Evolutionary conservation across 2,888 invertebrate species (phyloP).

Genomic region (Drosophila neoperkinsi): DNA sequence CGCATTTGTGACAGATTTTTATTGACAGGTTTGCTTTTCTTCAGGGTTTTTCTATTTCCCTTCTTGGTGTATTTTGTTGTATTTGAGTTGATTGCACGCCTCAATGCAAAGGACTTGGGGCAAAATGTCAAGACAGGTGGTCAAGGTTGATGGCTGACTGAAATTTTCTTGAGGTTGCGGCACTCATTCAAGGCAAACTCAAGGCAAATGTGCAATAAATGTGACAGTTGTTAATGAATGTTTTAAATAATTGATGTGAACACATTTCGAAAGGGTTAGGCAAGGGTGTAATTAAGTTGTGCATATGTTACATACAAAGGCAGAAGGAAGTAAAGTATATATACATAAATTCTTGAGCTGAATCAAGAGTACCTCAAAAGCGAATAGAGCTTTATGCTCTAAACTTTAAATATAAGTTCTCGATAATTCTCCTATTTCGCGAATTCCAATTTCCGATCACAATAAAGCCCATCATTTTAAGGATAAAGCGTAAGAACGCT

Average conservation of each 20-base stretch:
- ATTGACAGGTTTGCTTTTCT: conserved; percentile 46
- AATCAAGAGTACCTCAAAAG: not conserved
- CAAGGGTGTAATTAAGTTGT: not conserved
- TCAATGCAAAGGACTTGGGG: conserved; percentile 49
- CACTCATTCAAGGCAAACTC: conserved; percentile 10
- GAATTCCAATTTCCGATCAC: not conserved
- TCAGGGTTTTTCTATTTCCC: conserved; percentile 18
- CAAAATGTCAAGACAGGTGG: conserved; percentile 33
- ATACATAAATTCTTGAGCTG: not conserved
- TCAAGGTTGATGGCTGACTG: conserved; percentile 33
- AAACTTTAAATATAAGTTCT: not conserved
- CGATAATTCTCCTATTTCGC: not conserved
- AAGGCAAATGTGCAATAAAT: conserved; percentile 36
- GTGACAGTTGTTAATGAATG: conserved; percentile 20
- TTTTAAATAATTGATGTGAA: conserved; percentile 8
- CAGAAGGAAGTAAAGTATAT: not conserved
- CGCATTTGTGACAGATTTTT: conserved; percentile 47
- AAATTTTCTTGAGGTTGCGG: conserved; percentile 7
- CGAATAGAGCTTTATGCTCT: not conserved
- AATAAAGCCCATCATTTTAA: not conserved
- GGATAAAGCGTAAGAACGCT: not conserved
- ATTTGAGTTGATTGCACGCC: conserved; percentile 66
- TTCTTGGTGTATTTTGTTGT: conserved; percentile 7
- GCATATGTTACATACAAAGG: not conserved
- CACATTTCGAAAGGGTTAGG: not conserved